phyloP scores from a whole-genome alignment of 92 coral and sea anemone species.

The Virgularia gustaviana region DNA sequence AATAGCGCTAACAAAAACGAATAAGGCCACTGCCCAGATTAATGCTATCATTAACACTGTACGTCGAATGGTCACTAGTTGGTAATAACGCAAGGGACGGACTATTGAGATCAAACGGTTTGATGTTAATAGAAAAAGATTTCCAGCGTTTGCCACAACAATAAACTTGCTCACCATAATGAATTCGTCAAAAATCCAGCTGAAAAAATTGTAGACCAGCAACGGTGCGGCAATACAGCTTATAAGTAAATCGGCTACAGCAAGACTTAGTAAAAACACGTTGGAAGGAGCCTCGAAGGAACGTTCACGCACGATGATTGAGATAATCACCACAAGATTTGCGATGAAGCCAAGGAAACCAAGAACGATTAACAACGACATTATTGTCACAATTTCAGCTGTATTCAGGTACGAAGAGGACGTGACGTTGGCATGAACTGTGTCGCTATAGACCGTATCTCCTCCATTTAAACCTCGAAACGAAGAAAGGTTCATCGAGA shows the following conservation, averaged over 20 bases:
- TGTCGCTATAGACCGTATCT: too few species aligned
- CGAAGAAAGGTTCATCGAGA: too few species aligned
- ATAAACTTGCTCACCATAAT: constrained; percentile 9
- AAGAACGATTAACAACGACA: neutral
- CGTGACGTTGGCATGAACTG: too few species aligned
- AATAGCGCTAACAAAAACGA: neutral
- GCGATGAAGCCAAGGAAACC: constrained; percentile 7
- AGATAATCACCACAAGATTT: constrained; percentile 23
- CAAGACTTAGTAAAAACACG: constrained; percentile 11
- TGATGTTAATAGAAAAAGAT: constrained; percentile 5
- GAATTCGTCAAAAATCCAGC: constrained; percentile 14
- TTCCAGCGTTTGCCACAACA: constrained; percentile 17
- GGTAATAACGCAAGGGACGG: neutral
- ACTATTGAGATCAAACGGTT: constrained; percentile 8
- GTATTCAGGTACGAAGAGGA: neutral
- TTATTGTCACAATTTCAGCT: neutral
- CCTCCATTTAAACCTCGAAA: too few species aligned
- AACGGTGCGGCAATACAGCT: constrained; percentile 14
- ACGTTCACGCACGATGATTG: constrained; percentile 4
- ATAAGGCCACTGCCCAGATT: neutral
- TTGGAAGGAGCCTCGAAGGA: constrained; percentile 21
- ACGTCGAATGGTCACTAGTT: neutral
- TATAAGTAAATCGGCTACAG: constrained; percentile 6
- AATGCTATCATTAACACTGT: neutral
- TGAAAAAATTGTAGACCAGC: constrained; percentile 13